Conservation (phyloP, 2,113 vertebrate genomes). For the Brachyhypopomus occidentalis region DNA sequence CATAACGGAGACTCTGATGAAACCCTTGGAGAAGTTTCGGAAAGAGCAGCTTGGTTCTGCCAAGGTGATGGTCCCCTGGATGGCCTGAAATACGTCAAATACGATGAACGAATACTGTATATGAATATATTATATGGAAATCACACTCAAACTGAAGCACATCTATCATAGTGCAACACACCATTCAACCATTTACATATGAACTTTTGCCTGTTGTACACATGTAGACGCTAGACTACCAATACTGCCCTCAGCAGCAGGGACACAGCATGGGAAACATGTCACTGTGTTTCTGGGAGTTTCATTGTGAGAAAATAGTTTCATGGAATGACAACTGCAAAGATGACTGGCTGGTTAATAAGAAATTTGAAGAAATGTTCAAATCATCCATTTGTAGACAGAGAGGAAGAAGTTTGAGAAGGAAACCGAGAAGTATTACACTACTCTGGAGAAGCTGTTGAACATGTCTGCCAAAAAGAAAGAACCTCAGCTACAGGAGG, state of each 20-base stretch:
- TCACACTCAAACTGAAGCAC: no score
- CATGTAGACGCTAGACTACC: no score
- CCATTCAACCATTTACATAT: no score
- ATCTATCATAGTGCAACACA: no score
- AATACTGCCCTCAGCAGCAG: no score
- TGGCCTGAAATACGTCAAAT: no score
- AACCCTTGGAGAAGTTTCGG: slow-evolving; percentile 96
- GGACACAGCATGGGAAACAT: no score
- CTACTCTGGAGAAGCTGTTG: slow-evolving; percentile 91
- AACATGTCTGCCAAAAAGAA: slow-evolving; percentile 97
- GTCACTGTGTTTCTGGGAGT: neutral
- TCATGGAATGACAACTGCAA: neutral
- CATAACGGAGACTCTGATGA: slow-evolving; percentile 97
- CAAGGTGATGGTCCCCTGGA: slow-evolving; percentile 74
- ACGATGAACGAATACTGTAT: no score
- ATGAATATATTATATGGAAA: no score
- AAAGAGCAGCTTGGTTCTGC: slow-evolving; percentile 94
- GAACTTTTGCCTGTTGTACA: no score
- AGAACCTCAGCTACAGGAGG: slow-evolving; percentile 93
- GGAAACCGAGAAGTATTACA: slow-evolving; percentile 97
- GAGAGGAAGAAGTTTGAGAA: slow-evolving; percentile 98
- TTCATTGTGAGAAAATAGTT: slow-evolving; percentile 1
- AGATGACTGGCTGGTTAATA: neutral
- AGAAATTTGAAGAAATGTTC: neutral
- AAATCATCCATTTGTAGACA: slow-evolving; percentile 73